phyloP scores from a whole-genome alignment of 1,140 invertebrate genomes.

The Calosoma granatense region DNA sequence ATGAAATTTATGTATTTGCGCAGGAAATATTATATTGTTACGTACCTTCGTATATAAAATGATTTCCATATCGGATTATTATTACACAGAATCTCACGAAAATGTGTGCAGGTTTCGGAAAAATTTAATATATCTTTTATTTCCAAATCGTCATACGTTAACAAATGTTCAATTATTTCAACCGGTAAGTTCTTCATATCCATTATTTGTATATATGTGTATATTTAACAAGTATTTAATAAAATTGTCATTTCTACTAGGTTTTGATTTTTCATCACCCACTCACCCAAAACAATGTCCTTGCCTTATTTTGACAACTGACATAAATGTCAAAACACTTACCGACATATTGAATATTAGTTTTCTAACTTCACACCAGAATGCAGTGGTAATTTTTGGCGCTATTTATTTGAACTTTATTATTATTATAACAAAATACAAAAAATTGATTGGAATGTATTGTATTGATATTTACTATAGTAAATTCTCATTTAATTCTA shows the following conservation, averaged over 20 bases:
- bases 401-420: too few species aligned
- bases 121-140: constrained; percentile 13
- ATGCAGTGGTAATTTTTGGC: background rate
- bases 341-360: background rate
- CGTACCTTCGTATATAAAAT: constrained; percentile 6
- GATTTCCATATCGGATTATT: constrained; percentile 12
- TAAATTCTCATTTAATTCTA: too few species aligned
- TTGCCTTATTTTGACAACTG: constrained; percentile 2
- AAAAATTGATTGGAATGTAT: too few species aligned
- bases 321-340: constrained; percentile 1
- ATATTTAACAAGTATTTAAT: background rate
- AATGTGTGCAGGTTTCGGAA: background rate
- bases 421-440: too few species aligned
- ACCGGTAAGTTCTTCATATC: constrained; percentile 12
- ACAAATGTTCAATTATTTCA: constrained; percentile 15
- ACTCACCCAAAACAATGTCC: background rate
- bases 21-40: background rate
- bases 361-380: background rate
- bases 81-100: constrained; percentile 6
- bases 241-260: background rate
- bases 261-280: background rate
- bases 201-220: background rate
- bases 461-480: too few species aligned
- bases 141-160: background rate
- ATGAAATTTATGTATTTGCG: background rate